Percentiles rank a stretch among this genome's conserved stretches.
Conservation (phyloP, 2,113 vertebrate genomes). For the Dermatemys mawii region DNA sequence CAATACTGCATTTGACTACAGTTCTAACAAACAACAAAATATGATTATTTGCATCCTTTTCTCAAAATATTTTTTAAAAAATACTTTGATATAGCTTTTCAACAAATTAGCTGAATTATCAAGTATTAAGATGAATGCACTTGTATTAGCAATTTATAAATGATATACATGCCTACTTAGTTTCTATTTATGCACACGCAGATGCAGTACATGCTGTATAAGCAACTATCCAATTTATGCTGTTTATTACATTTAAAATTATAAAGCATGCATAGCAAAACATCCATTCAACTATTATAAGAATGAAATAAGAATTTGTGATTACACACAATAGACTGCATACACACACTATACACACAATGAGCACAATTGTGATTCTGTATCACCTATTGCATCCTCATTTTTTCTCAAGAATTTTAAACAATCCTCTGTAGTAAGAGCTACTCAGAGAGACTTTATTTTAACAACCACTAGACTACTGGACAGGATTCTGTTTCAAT, state of each 20-base stretch:
- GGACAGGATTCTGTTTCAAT: background rate
- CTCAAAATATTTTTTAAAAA: background rate
- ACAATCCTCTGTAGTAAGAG: background rate
- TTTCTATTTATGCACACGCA: conserved; percentile 11
- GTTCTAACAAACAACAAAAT: conserved; percentile 82
- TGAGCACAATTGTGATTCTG: background rate
- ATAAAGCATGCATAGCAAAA: conserved; percentile 48
- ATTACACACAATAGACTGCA: background rate
- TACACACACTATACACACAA: conserved; percentile 1
- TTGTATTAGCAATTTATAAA: background rate
- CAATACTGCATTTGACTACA: conserved; percentile 99
- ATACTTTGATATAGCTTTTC: background rate
- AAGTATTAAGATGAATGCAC: background rate
- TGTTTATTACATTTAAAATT: background rate
- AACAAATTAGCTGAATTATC: background rate
- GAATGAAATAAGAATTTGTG: background rate
- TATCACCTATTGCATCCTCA: conserved; percentile 33
- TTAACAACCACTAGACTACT: background rate
- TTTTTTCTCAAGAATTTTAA: conserved; percentile 3
- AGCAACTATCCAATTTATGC: background rate
- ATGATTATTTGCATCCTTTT: rapidly evolving
- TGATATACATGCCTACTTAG: background rate
- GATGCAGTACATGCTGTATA: conserved; percentile 60
- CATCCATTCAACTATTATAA: background rate
- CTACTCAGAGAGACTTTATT: conserved; percentile 8